These are phyloP conservation scores for Rhincodon typus DNA, from an alignment of 2,797 vertebrate genomes.

Conservation along the genomic window DNA sequence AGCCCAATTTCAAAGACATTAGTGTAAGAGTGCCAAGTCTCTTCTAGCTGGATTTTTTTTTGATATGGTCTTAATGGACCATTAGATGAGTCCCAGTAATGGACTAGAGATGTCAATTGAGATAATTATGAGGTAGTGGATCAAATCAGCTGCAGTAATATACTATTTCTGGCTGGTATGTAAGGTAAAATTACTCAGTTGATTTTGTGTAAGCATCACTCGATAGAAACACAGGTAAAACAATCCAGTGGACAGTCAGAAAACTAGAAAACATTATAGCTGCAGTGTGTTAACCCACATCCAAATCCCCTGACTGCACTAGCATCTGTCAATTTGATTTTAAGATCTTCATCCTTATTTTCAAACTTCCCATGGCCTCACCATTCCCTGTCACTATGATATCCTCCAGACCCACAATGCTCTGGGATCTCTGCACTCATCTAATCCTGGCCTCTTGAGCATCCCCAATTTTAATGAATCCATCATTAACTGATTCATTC, in stretches of 20 bases:
- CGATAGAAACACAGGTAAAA: neutral
- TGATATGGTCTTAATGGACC: neutral
- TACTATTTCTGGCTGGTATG: neutral
- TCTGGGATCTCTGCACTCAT: too few relatives aligned
- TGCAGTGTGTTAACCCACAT: neutral
- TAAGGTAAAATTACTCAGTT: neutral
- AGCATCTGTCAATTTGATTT: neutral
- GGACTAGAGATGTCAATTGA: neutral
- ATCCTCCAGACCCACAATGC: too few relatives aligned
- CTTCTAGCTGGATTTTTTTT: neutral
- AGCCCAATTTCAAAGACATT: neutral
- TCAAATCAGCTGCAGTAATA: conserved; percentile 5
- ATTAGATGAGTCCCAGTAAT: neutral
- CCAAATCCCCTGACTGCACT: neutral
- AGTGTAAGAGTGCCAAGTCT: neutral
- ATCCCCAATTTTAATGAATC: too few relatives aligned
- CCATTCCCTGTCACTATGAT: too few relatives aligned
- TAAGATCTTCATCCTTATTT: neutral
- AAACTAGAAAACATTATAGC: neutral
- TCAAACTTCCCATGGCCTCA: neutral
- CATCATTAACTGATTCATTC: too few relatives aligned
- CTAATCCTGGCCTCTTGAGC: too few relatives aligned
- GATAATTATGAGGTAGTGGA: neutral
- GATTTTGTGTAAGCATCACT: neutral
- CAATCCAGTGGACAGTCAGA: neutral